Conservation (phyloP, 2,797 vertebrate genomes). For the Eulemur mongoz region DNA sequence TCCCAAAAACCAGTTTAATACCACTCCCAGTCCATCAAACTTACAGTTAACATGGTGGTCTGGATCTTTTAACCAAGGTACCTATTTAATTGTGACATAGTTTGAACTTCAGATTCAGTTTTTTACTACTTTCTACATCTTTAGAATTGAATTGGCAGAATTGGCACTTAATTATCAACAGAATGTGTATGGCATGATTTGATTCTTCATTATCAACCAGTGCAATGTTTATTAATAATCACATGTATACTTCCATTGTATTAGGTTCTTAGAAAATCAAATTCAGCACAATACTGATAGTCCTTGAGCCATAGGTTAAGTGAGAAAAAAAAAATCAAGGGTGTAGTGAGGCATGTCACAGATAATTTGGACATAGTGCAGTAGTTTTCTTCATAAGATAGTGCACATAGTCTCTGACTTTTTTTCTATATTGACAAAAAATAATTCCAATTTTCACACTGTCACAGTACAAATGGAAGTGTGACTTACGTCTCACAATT, state of each 20-base stretch:
- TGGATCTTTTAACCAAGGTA: background rate
- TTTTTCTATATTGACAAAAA: constrained; percentile 73
- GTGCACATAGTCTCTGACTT: background rate
- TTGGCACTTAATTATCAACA: constrained; percentile 40
- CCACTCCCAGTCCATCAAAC: background rate
- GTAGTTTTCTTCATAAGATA: constrained; percentile 34
- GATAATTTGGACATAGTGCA: constrained; percentile 22
- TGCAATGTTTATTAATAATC: constrained; percentile 7
- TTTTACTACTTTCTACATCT: constrained; percentile 10
- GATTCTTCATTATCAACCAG: constrained; percentile 20
- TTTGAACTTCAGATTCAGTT: constrained; percentile 12
- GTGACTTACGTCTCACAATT: constrained; percentile 75
- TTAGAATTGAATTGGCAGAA: constrained; percentile 41
- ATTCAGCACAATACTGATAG: background rate
- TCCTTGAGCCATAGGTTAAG: constrained; percentile 31
- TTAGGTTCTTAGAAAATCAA: constrained; percentile 41
- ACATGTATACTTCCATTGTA: background rate
- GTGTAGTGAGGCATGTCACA: background rate
- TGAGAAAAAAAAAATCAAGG: background rate
- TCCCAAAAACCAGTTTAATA: background rate
- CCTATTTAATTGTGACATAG: background rate
- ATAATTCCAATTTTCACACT: constrained; percentile 78
- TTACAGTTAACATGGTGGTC: background rate
- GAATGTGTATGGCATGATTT: background rate
- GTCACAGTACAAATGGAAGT: constrained; percentile 73